Evolutionary conservation across 1,140 invertebrate species (phyloP).

Genomic region (Pogonus chalceus): DNA sequence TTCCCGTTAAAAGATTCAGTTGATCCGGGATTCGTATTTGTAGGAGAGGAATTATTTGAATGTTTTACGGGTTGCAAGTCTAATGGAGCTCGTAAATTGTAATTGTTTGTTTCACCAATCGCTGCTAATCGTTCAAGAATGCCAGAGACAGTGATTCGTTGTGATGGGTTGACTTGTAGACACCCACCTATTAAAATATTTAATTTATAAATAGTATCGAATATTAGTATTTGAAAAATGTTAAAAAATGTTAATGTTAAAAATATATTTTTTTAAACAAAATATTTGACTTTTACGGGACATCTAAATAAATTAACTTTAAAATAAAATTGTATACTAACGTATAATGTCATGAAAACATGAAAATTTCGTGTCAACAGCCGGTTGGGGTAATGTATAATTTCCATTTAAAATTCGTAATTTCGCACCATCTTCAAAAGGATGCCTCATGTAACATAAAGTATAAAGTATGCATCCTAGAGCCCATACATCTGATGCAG

Average conservation of each 20-base stretch:
- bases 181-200: constrained; percentile 54
- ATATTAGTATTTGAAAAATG: too few relatives aligned
- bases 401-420: constrained; percentile 94
- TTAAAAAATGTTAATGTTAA: too few relatives aligned
- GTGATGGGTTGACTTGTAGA: constrained; percentile 69
- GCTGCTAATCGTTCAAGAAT: constrained; percentile 77
- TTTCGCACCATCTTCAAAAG: constrained; percentile 95
- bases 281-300: too few relatives aligned
- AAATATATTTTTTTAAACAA: too few relatives aligned
- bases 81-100: constrained; percentile 66
- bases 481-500: constrained; percentile 90
- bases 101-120: constrained; percentile 72
- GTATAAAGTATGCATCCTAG: constrained; percentile 91
- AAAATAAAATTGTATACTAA: too few relatives aligned
- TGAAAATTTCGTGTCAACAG: constrained; percentile 61
- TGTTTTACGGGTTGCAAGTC: constrained; percentile 52
- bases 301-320: too few relatives aligned
- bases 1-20: neutral
- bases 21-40: neutral
- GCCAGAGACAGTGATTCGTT: constrained; percentile 63
- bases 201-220: constrained; percentile 3
- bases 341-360: constrained; percentile 87
- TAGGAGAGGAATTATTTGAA: constrained; percentile 38
- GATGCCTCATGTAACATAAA: constrained; percentile 88
- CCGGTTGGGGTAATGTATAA: constrained; percentile 69